Conservation (phyloP, 1,140 invertebrate genomes). For the Aphaenogaster floridana region DNA sequence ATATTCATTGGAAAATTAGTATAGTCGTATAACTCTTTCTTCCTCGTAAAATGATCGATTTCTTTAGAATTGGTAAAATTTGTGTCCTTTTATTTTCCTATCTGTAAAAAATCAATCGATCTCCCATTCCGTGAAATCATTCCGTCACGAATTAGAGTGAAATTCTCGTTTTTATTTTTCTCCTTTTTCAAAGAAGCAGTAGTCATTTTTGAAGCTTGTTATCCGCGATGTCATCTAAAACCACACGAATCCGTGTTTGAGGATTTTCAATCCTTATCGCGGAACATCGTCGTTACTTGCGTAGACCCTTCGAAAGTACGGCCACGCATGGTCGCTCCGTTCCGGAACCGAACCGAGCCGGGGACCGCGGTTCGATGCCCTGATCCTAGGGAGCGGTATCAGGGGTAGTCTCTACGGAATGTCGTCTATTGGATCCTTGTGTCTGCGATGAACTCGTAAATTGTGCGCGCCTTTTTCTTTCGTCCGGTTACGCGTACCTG, state of each 20-base stretch:
- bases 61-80: not conserved
- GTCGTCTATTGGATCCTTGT: slow-evolving; percentile 49
- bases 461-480: slow-evolving; percentile 73
- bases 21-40: not conserved
- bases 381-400: not conserved
- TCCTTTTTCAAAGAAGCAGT: not conserved
- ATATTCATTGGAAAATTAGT: not conserved
- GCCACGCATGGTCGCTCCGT: not conserved
- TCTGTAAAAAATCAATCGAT: not conserved
- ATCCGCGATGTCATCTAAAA: not conserved
- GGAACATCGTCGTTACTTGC: not conserved
- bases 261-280: slow-evolving; percentile 10
- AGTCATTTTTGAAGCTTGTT: not conserved
- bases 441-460: slow-evolving; percentile 42
- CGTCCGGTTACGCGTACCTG: slow-evolving; percentile 33
- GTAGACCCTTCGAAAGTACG: not conserved
- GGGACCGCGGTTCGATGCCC: slow-evolving; percentile 30
- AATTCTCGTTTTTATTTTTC: not conserved
- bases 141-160: not conserved
- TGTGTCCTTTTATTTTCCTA: not conserved
- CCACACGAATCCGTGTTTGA: not conserved
- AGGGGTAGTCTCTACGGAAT: slow-evolving; percentile 36
- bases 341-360: slow-evolving; percentile 3
- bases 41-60: not conserved
- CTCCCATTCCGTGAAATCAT: not conserved